A percentile compares a stretch with the other conserved stretches of the same genome.
phyloP scores from a whole-genome alignment of 2,888 invertebrate genomes.

The Hofmannophila pseudospretella region DNA sequence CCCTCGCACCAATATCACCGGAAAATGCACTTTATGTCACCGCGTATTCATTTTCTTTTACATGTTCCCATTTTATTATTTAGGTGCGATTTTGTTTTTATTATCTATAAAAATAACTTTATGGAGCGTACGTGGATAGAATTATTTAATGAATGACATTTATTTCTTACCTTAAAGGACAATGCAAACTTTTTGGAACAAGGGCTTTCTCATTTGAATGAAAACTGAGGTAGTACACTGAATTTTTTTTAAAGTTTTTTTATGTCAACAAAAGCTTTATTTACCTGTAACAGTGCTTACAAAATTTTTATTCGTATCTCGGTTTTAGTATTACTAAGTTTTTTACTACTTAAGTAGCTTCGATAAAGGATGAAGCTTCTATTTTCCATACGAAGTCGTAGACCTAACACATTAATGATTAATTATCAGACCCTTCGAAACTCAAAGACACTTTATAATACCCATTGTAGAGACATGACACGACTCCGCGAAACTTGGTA shows the following conservation, averaged over 20 bases:
- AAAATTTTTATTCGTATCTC: too few relatives aligned
- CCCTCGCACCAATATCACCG: constrained; percentile 51
- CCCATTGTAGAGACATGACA: constrained; percentile 32
- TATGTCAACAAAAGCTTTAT: too few relatives aligned
- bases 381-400: neutral
- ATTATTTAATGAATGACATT: neutral
- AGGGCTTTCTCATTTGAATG: too few relatives aligned
- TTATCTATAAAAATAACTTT: constrained; percentile 1
- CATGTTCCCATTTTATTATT: constrained; percentile 7
- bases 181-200: too few relatives aligned
- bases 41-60: constrained; percentile 12
- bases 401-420: constrained; percentile 31
- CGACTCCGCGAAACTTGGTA: constrained; percentile 29
- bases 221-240: too few relatives aligned
- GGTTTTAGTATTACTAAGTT: too few relatives aligned
- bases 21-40: constrained; percentile 53
- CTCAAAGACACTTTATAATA: constrained; percentile 31
- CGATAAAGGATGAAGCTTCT: too few relatives aligned
- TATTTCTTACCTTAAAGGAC: too few relatives aligned
- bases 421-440: constrained; percentile 29
- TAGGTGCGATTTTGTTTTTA: constrained; percentile 4
- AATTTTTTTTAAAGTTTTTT: too few relatives aligned
- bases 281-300: too few relatives aligned
- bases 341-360: too few relatives aligned
- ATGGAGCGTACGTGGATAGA: constrained; percentile 21